Base-by-base conservation (phyloP, 2,797 vertebrate species). In the Ispidina lecontei region DNA sequence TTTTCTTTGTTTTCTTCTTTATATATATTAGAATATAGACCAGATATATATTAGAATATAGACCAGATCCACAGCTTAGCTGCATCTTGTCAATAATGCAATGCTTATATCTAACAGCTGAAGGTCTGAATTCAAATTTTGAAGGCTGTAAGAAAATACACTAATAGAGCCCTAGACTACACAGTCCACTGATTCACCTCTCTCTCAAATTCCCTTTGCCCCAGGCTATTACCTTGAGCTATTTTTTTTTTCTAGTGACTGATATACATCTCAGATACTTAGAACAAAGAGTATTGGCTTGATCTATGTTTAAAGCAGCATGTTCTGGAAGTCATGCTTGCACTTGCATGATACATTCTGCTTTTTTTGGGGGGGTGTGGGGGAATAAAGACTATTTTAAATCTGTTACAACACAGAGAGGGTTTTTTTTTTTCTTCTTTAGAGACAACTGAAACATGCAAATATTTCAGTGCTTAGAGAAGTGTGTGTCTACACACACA, bases 251-350 rank as follows among this genome's bases (percentile, higher is more conserved):
- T 22, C 72, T 62, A 54, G 79, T 90, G 87, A 80, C 86, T 81
- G 31, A 33, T 92, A 54, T 88, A 51, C 71, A 76, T 83, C 81
- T 93, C 65, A 79, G 83, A 71, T 87, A 85, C 41, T 89, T 78
- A 81, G 65, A 92, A 92, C 58, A 84, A 89, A 88, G 82, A 81
- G 18, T 28, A 78, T 65, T 83, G 65, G 75, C 95, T 79, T 85
- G 84, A 89, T 87, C 51, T 87, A 54, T 63, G 47, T 91, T 95
- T 93, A 95, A 95, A 91, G 60, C 84, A 94, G 56, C 43, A 23
- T 41, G 25, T 79, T 74, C 35, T 86, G 71, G 46, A 90, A 89
- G 49, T 73, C 4, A 4, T 46, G 70, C 29, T 89, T 82, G 22
- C 28, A 65, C 35, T 67, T 71, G 43, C 21, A 29, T 49, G 19